A percentile compares a stretch with the other conserved stretches of the same genome.
Evolutionary conservation across 2,113 vertebrate genomes (phyloP).

Genomic region (Nanorana parkeri): DNA sequence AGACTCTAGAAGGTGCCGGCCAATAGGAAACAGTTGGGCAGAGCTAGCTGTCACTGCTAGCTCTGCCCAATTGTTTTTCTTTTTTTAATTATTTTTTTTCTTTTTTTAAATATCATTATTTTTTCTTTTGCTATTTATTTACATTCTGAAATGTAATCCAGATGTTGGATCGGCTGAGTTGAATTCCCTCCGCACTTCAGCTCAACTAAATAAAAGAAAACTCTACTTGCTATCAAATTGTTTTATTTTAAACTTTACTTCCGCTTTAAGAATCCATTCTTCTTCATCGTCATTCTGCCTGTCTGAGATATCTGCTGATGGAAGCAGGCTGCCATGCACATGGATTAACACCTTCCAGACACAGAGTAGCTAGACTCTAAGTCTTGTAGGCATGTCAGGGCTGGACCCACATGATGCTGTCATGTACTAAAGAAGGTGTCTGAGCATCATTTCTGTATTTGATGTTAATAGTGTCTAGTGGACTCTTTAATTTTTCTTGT

Average conservation of each 20-base stretch:
- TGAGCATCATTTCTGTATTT: not conserved
- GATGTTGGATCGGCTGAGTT: no score
- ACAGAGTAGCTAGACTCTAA: conserved; percentile 2
- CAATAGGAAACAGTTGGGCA: no score
- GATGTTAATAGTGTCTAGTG: not conserved
- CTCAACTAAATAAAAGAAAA: no score
- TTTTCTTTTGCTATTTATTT: no score
- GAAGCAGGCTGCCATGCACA: not conserved
- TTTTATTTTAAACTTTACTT: not conserved
- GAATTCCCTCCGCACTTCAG: no score
- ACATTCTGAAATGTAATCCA: no score
- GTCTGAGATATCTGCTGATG: not conserved
- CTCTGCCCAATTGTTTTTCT: no score
- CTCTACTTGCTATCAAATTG: not conserved
- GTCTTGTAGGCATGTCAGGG: not conserved
- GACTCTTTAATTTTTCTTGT: not conserved
- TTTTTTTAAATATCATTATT: no score
- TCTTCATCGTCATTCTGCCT: not conserved
- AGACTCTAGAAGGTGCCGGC: no score
- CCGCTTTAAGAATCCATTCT: not conserved
- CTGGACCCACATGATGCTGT: conserved; percentile 14
- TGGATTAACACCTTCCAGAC: conserved; percentile 5
- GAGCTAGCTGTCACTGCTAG: no score
- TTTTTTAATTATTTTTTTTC: no score
- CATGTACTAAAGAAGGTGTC: not conserved